Base-by-base conservation (phyloP, 2,113 vertebrate species). In the Fregata magnificens region DNA sequence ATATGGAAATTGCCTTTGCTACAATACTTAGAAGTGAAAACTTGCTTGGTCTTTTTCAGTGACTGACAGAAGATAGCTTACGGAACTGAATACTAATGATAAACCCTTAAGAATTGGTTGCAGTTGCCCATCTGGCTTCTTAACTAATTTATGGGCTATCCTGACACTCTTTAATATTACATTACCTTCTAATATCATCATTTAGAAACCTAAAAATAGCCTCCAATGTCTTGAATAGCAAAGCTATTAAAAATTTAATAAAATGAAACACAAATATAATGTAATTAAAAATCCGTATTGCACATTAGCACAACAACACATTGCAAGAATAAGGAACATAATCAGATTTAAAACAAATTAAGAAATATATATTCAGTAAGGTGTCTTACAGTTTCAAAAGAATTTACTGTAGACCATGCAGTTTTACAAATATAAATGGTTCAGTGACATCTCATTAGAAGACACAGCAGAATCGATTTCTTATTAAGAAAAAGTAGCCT, bases 61-160 rank as follows among this genome's bases (percentile, higher is more conserved):
- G 74, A 84, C 40, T 91, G 49, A 73, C 53, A 62, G n/a, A 67
- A 80, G 17, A 82, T 10, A 69, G 17, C 86, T 88, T 53, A 67
- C 40, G 58, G 73, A 88, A 38, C 28, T 86, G 50, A 34, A 53
- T 69, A 32, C 8, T 79, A 85, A 93, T 91, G 70, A 90, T 52
- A 93, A 95, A 82, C 18, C 29, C 44, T 77, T 76, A 91, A 71
- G 63, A 88, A 18, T 77, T 77, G 69, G 25, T 53, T 93, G 40
- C 50, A 73, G 38, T 82, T 66, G 14, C 62, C 62, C 79, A 53
- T 97, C 82, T 96, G 93, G 72, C 28, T 96, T 84, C 44, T 86
- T 93, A 88, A 91, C 50, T 88, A 88, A 96, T 96, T 88, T 96
- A 94, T 93, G 34, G 65, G 13, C 13, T 81, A 90, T 90, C 58